phyloP scores from a whole-genome alignment of 2,888 invertebrate species.

The Crocallis elinguaria region DNA sequence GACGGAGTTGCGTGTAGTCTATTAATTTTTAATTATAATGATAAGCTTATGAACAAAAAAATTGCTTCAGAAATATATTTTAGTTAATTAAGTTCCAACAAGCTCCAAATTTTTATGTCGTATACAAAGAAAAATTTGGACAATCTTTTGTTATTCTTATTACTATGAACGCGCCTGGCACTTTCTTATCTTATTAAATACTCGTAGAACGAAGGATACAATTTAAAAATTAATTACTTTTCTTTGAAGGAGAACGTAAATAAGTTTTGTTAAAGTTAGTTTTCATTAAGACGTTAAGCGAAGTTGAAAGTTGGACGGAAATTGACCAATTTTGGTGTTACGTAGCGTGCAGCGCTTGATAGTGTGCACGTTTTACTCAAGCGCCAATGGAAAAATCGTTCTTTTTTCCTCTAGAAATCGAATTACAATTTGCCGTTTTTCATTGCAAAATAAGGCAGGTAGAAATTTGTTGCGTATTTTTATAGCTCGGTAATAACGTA shows the following conservation, averaged over 20 bases:
- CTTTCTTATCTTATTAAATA: constrained; percentile 32
- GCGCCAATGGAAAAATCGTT: neutral
- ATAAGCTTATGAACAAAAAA: constrained; percentile 2
- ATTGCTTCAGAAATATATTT: neutral
- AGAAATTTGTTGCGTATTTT: too few relatives aligned
- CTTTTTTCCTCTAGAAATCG: neutral
- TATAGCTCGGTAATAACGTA: too few relatives aligned
- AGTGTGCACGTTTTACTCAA: constrained; percentile 12
- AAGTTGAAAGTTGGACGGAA: constrained; percentile 69
- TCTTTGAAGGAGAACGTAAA: constrained; percentile 64
- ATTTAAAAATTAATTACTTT: constrained; percentile 67
- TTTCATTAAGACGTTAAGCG: constrained; percentile 72
- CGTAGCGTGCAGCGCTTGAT: constrained; percentile 28
- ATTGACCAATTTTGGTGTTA: constrained; percentile 73
- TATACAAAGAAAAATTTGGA: constrained; percentile 27
- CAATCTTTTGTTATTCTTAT: constrained; percentile 30
- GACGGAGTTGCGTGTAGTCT: neutral
- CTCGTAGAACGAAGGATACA: constrained; percentile 45
- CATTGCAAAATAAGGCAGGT: too few relatives aligned
- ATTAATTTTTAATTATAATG: neutral
- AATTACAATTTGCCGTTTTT: too few relatives aligned
- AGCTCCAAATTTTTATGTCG: constrained; percentile 17
- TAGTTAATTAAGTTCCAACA: constrained; percentile 17
- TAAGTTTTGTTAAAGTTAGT: constrained; percentile 66
- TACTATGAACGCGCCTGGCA: constrained; percentile 23